A percentile compares a stretch with the other conserved stretches of the same genome.
Conservation (phyloP, 2,113 vertebrate genomes). For the Calyptomena viridis region DNA sequence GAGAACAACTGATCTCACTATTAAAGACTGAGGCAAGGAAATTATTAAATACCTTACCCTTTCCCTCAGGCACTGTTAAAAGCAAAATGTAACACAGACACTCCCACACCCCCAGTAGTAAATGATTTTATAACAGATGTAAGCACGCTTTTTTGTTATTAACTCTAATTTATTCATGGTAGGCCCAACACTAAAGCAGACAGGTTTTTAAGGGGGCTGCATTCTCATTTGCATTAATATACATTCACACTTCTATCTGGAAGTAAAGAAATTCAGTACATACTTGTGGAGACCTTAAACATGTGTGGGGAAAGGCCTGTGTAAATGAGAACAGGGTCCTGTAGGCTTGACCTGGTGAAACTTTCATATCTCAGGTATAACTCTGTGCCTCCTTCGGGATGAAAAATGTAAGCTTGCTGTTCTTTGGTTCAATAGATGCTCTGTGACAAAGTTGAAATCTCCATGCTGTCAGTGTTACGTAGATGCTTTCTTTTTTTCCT, state of each 20-base stretch:
- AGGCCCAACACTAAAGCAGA: background rate
- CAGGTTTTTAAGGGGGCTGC: background rate
- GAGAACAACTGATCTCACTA: background rate
- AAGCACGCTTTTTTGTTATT: background rate
- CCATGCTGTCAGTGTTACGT: background rate
- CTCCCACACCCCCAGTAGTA: background rate
- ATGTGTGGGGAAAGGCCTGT: fast-evolving
- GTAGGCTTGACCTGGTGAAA: background rate
- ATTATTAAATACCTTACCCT: background rate
- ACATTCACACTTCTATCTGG: background rate
- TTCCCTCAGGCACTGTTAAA: background rate
- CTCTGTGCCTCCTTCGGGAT: background rate
- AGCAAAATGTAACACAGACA: background rate
- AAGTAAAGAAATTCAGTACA: background rate
- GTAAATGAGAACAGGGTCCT: background rate
- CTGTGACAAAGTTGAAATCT: background rate
- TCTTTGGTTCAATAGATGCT: background rate
- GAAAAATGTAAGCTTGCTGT: background rate
- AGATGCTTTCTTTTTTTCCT: background rate
- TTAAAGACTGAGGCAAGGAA: background rate
- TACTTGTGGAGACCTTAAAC: background rate
- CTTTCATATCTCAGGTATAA: fast-evolving
- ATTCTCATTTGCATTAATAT: background rate
- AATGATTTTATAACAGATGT: background rate
- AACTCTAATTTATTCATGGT: background rate